Conservation (phyloP, 2,113 vertebrate genomes). For the Anhinga rufa region DNA sequence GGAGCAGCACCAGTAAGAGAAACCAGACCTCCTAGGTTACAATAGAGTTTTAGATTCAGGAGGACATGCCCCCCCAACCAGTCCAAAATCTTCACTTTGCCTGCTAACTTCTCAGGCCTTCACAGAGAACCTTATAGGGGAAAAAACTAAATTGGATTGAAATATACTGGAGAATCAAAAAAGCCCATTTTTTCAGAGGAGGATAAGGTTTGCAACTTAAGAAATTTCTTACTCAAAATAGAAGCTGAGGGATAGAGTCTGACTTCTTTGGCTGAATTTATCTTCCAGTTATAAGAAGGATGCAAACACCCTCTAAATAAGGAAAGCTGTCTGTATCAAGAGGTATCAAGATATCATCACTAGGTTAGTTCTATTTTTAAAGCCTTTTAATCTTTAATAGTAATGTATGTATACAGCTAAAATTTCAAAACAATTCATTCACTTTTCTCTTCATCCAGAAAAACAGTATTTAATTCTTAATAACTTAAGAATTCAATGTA, state of each 20-base stretch:
- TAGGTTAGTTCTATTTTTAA: neutral
- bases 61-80: accelerated
- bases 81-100: neutral
- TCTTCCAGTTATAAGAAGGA: neutral
- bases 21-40: neutral
- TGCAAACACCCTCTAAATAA: neutral
- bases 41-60: neutral
- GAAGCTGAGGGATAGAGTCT: neutral
- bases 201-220: neutral
- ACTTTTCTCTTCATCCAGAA: neutral
- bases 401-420: neutral
- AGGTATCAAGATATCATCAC: neutral
- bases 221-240: neutral
- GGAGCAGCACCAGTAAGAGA: neutral
- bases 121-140: neutral
- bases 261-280: neutral
- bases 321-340: neutral
- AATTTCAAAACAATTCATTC: neutral
- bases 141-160: neutral
- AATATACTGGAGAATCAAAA: neutral
- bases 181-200: neutral
- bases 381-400: neutral
- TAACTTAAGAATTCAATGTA: neutral
- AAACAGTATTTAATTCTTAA: neutral
- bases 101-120: neutral